phyloP scores from a whole-genome alignment of 2,888 invertebrate genomes.

The Erebia ligea region DNA sequence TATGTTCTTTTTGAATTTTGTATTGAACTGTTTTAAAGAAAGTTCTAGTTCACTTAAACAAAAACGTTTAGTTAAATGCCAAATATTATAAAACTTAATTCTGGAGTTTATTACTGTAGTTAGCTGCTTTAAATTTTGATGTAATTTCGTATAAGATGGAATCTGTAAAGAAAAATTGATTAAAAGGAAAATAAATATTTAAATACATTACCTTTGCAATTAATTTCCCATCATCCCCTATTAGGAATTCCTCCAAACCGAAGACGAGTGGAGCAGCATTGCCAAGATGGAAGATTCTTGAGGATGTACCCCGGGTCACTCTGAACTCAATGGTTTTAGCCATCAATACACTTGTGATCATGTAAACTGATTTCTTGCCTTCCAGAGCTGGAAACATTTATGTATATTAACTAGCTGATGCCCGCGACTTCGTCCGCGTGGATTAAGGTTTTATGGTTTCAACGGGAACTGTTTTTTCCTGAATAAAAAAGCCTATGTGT shows the following conservation, averaged over 20 bases:
- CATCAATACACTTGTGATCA: slow-evolving; percentile 78
- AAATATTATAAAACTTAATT: too few relatives aligned
- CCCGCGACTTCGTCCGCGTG: too few relatives aligned
- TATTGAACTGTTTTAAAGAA: too few relatives aligned
- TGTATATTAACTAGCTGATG: slow-evolving; percentile 4
- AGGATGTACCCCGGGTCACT: slow-evolving; percentile 73
- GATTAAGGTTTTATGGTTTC: too few relatives aligned
- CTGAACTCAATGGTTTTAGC: slow-evolving; percentile 80
- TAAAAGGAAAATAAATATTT: not conserved
- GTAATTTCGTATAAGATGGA: too few relatives aligned
- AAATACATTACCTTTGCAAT: slow-evolving; percentile 64
- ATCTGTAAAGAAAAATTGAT: not conserved
- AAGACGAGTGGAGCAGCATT: slow-evolving; percentile 77
- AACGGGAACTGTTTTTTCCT: too few relatives aligned
- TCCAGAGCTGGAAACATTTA: slow-evolving; percentile 59
- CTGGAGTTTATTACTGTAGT: too few relatives aligned
- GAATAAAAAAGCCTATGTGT: too few relatives aligned
- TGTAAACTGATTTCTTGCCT: slow-evolving; percentile 77
- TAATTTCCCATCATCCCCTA: slow-evolving; percentile 74
- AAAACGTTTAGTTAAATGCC: too few relatives aligned
- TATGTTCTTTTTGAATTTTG: too few relatives aligned
- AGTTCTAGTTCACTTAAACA: too few relatives aligned
- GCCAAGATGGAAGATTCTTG: slow-evolving; percentile 79
- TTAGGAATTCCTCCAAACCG: slow-evolving; percentile 71
- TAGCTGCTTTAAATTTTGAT: too few relatives aligned